Evolutionary conservation across 2,797 vertebrate species (phyloP).

Genomic region (Zalophus californianus): DNA sequence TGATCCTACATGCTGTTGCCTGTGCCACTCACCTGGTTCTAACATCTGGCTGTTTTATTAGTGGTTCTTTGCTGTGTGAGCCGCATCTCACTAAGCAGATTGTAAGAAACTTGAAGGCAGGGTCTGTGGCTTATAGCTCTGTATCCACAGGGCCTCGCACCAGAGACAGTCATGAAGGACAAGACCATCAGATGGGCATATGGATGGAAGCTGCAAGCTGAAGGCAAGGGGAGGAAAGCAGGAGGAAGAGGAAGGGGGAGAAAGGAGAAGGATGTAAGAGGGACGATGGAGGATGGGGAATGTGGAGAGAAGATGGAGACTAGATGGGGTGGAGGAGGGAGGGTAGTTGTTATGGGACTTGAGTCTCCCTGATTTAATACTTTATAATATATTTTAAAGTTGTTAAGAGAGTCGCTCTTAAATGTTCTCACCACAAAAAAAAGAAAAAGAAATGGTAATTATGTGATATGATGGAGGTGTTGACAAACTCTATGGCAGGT

Average conservation of each 20-base stretch:
- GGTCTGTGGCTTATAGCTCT: background rate
- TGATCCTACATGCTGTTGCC: accelerated
- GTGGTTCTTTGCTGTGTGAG: background rate
- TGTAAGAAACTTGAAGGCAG: background rate
- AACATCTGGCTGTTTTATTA: background rate
- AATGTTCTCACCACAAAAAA: background rate
- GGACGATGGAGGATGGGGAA: accelerated
- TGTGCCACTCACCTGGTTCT: background rate
- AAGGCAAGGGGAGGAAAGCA: background rate
- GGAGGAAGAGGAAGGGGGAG: background rate
- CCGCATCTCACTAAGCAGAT: background rate
- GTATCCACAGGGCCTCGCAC: background rate
- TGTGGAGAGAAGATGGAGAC: background rate
- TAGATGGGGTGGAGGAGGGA: background rate
- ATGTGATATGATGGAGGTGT: background rate
- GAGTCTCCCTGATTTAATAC: background rate
- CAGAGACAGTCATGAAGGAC: background rate
- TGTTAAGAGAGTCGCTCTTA: background rate
- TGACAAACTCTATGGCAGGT: background rate
- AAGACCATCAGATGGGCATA: background rate
- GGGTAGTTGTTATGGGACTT: background rate
- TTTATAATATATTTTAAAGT: background rate
- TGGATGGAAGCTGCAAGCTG: background rate
- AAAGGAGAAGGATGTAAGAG: background rate
- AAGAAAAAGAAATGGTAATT: background rate